A percentile compares a stretch with the other conserved stretches of the same genome.
These are phyloP conservation scores for Bolborhynchus lineola DNA, from an alignment of 2,113 vertebrate genomes.

Conservation along the genomic window DNA sequence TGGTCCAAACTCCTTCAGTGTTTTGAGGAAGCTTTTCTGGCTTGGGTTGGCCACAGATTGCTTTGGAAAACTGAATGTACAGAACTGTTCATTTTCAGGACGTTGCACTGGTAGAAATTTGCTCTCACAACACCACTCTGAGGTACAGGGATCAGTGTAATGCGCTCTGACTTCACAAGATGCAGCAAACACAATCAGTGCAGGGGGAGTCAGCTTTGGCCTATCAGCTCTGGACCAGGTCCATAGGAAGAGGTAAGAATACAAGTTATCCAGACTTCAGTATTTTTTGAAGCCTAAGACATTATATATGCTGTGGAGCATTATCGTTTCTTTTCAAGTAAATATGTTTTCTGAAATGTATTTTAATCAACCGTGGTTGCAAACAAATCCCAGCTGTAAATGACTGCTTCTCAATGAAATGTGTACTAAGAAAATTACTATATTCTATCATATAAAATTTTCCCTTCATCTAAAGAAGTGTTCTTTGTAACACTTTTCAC, in stretches of 20 bases:
- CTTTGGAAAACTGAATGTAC: conserved; percentile 9
- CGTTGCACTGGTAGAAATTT: background rate
- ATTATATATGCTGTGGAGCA: background rate
- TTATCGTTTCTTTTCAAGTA: background rate
- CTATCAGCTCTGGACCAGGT: background rate
- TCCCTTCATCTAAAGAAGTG: background rate
- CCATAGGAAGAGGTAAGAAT: background rate
- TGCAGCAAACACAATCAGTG: background rate
- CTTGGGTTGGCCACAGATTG: background rate
- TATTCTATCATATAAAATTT: background rate
- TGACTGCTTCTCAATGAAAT: background rate
- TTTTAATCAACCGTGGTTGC: background rate
- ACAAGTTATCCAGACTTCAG: background rate
- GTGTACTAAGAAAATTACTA: background rate
- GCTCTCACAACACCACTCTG: conserved; percentile 42
- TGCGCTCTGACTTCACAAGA: background rate
- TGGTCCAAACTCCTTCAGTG: background rate
- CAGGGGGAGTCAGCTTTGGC: background rate
- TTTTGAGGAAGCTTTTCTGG: background rate
- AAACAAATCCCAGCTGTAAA: background rate
- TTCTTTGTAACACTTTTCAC: background rate
- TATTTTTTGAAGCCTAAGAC: background rate
- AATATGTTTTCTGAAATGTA: background rate
- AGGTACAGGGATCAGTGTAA: background rate
- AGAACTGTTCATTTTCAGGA: conserved; percentile 32